Evolutionary conservation across 2,797 vertebrate species (phyloP).

Genomic region (Corythornis leucogaster): DNA sequence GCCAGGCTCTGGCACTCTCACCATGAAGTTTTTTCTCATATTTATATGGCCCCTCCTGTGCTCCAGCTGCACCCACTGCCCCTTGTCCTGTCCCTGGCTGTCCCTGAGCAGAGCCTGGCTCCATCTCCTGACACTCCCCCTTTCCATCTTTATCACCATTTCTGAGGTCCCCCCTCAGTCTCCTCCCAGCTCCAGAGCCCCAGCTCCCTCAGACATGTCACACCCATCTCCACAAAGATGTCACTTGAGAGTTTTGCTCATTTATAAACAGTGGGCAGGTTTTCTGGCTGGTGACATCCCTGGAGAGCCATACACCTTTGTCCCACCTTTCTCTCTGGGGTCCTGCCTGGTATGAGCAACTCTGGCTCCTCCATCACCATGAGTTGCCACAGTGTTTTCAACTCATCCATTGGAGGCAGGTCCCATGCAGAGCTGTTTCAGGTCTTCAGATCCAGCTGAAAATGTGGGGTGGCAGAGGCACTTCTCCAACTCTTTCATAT

Average conservation of each 20-base stretch:
- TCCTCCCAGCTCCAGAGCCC: no score
- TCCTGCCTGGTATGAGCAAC: background rate
- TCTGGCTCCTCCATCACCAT: background rate
- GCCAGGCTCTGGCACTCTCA: no score
- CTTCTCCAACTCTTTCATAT: fast-evolving
- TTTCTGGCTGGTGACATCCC: background rate
- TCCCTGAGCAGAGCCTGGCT: no score
- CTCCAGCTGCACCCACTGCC: no score
- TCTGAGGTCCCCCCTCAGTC: no score
- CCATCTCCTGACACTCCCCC: no score
- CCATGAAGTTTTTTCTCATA: no score
- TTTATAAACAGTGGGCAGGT: background rate
- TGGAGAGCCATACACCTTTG: background rate
- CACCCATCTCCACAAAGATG: no score
- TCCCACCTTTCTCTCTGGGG: background rate
- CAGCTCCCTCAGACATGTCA: no score
- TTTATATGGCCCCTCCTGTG: no score
- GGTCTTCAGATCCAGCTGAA: background rate
- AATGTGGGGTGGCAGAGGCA: background rate
- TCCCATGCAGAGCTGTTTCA: background rate
- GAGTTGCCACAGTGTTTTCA: background rate
- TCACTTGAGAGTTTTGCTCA: background rate
- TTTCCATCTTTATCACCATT: no score
- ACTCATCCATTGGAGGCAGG: background rate
- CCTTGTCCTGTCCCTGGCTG: no score